A percentile compares a stretch with the other conserved stretches of the same genome.
Conservation (phyloP, 2,797 vertebrate species). For the Eulemur albifrons region DNA sequence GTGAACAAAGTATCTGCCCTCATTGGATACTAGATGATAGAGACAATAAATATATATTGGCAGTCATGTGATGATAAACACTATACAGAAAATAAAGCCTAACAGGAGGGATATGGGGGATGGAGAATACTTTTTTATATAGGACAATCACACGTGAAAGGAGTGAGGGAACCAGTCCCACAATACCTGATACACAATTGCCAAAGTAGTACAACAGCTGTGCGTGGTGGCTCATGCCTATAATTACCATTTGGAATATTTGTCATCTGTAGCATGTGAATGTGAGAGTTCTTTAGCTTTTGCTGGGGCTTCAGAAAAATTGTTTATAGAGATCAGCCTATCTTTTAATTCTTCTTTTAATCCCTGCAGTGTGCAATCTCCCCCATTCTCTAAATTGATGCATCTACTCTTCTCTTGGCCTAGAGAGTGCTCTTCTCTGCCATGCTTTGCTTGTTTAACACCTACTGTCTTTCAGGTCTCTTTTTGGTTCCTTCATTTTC, state of each 20-base stretch:
- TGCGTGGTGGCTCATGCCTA: neutral
- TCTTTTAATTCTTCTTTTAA: neutral
- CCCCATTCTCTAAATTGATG: neutral
- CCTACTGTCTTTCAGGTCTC: neutral
- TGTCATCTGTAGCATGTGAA: neutral
- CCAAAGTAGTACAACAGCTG: neutral
- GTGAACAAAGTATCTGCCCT: neutral
- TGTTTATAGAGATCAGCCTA: neutral
- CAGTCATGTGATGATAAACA: neutral
- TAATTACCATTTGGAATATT: neutral
- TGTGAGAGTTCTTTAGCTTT: neutral
- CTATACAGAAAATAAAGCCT: neutral
- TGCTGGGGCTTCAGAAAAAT: neutral
- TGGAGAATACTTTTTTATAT: neutral
- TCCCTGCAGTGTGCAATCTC: neutral
- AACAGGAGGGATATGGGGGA: neutral
- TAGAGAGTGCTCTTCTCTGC: neutral
- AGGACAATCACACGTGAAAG: neutral
- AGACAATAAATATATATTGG: neutral
- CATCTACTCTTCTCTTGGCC: neutral
- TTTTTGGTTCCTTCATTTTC: constrained; percentile 2
- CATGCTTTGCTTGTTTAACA: neutral
- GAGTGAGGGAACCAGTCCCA: neutral
- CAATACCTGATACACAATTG: neutral
- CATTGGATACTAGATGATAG: neutral